phyloP scores from a whole-genome alignment of 2,797 vertebrate species.

The Poecilia picta region DNA sequence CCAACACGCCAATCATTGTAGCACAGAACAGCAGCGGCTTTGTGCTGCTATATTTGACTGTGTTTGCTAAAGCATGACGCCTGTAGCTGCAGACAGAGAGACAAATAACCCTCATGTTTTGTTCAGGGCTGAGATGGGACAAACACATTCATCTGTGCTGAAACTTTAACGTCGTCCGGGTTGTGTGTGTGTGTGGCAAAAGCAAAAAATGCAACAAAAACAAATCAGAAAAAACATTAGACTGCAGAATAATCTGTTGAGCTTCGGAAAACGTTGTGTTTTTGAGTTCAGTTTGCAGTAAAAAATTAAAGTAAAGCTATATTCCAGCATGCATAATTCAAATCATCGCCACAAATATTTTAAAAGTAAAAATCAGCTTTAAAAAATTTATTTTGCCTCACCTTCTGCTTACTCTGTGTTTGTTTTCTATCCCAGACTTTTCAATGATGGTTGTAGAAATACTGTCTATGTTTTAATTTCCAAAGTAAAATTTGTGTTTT shows the following conservation, averaged over 20 bases:
- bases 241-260: background rate
- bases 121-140: background rate
- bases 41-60: background rate
- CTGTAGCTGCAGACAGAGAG: background rate
- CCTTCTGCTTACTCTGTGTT: background rate
- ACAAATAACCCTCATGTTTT: background rate
- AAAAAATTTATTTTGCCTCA: background rate
- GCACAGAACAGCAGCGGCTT: background rate
- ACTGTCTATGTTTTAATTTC: background rate
- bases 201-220: background rate
- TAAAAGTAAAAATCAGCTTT: background rate
- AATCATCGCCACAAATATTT: background rate
- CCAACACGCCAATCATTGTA: slow-evolving; percentile 1
- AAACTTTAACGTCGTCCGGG: background rate
- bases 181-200: background rate
- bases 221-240: background rate
- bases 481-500: background rate
- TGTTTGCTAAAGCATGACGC: background rate
- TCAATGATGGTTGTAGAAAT: background rate
- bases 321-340: background rate
- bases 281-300: background rate
- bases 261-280: background rate
- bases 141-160: background rate
- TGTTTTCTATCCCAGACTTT: background rate
- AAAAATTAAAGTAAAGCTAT: background rate